Percentiles rank a stretch among this genome's conserved stretches.
These are phyloP conservation scores for Meles meles DNA, from an alignment of 2,113 vertebrate species.

Conservation along the genomic window DNA sequence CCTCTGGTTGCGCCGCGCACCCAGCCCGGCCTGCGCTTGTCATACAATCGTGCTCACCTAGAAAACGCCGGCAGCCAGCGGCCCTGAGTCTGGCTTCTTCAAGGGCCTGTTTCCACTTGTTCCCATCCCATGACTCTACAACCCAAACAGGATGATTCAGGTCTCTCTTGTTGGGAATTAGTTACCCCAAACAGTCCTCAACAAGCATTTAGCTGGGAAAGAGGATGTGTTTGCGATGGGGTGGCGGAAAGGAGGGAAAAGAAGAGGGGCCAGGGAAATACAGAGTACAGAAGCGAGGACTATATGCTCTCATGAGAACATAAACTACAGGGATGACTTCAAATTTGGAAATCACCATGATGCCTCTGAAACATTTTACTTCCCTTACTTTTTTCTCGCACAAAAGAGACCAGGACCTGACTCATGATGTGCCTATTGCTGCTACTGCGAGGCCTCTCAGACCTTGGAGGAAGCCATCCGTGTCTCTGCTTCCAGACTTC, in stretches of 20 bases:
- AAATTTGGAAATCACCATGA: not conserved
- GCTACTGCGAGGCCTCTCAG: not conserved
- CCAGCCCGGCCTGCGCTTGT: not conserved
- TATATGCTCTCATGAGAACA: not conserved
- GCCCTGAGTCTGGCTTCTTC: not conserved
- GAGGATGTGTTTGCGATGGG: not conserved
- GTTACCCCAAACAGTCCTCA: not conserved
- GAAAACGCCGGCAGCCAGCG: not conserved
- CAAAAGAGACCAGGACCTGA: not conserved
- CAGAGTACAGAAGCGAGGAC: not conserved
- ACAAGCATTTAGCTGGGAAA: not conserved
- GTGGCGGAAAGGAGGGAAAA: no score
- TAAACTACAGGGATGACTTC: not conserved
- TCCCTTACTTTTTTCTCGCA: not conserved
- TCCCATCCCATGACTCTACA: not conserved
- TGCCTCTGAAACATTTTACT: not conserved
- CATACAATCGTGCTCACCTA: not conserved
- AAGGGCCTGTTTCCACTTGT: slow-evolving; percentile 34
- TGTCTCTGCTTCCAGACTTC: not conserved
- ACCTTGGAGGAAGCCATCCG: not conserved
- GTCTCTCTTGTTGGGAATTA: not conserved
- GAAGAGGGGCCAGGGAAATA: not conserved
- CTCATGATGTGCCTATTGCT: not conserved
- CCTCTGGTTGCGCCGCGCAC: not conserved
- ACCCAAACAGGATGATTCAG: not conserved